phyloP scores from a whole-genome alignment of 2,113 vertebrate genomes.

The Bubo bubo region DNA sequence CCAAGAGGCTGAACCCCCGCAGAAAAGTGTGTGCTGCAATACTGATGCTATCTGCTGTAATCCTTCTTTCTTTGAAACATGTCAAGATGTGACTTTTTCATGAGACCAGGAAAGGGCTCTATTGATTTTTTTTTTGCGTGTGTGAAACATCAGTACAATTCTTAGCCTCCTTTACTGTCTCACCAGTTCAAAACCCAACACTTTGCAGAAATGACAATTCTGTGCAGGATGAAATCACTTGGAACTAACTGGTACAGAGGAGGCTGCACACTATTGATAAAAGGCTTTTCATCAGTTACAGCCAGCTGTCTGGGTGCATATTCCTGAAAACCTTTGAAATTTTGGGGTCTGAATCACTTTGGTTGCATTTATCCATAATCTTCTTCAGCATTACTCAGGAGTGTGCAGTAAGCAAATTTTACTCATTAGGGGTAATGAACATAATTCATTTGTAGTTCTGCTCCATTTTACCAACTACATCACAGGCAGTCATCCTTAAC shows the following conservation, averaged over 20 bases:
- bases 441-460: not conserved
- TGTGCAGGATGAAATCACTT: not conserved
- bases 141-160: not conserved
- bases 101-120: not conserved
- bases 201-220: not conserved
- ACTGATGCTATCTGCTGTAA: not conserved
- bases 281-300: not conserved
- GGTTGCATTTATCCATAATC: not conserved
- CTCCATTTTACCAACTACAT: not conserved
- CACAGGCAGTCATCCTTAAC: not conserved
- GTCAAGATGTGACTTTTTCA: not conserved
- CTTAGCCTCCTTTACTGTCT: not conserved
- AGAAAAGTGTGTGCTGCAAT: not conserved
- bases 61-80: not conserved
- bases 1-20: not conserved
- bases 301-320: not conserved
- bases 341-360: not conserved
- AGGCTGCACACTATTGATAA: not conserved
- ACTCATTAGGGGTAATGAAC: not conserved
- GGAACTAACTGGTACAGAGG: not conserved
- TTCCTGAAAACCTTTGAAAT: not conserved
- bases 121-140: not conserved
- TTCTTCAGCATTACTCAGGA: not conserved
- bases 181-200: not conserved
- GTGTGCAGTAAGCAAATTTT: not conserved